phyloP scores from a whole-genome alignment of 2,888 invertebrate species.

The Dynastes maya region DNA sequence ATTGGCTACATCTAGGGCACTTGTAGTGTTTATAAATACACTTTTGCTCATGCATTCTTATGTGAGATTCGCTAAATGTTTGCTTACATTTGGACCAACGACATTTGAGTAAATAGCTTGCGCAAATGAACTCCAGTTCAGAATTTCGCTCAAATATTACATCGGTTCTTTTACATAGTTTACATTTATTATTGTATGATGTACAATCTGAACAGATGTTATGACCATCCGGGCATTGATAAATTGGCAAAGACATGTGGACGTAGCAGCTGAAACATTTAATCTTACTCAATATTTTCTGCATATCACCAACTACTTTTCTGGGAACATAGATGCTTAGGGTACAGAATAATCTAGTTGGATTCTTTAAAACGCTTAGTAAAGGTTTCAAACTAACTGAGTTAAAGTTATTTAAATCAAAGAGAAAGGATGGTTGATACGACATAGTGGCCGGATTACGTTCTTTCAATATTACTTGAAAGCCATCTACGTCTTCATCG shows the following conservation, averaged over 20 bases:
- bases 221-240: conserved; percentile 46
- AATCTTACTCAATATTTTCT: conserved; percentile 39
- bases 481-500: conserved; percentile 27
- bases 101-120: conserved; percentile 35
- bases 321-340: conserved; percentile 40
- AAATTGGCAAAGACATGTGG: conserved; percentile 49
- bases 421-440: conserved; percentile 23
- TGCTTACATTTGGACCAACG: conserved; percentile 46
- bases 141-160: conserved; percentile 30
- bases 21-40: conserved; percentile 43
- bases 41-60: conserved; percentile 47
- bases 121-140: conserved; percentile 41
- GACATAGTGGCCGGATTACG: conserved; percentile 18
- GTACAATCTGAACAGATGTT: conserved; percentile 47
- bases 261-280: conserved; percentile 45
- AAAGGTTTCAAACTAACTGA: conserved; percentile 41
- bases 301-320: conserved; percentile 19
- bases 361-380: conserved; percentile 37
- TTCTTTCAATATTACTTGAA: conserved; percentile 44
- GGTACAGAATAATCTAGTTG: conserved; percentile 31
- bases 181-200: conserved; percentile 44
- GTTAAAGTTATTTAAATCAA: conserved; percentile 40
- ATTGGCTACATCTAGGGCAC: conserved; percentile 47
- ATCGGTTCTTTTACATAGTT: conserved; percentile 30
- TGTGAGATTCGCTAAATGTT: conserved; percentile 15